Conservation (phyloP, 2,888 invertebrate genomes). For the Lochmaea capreae region DNA sequence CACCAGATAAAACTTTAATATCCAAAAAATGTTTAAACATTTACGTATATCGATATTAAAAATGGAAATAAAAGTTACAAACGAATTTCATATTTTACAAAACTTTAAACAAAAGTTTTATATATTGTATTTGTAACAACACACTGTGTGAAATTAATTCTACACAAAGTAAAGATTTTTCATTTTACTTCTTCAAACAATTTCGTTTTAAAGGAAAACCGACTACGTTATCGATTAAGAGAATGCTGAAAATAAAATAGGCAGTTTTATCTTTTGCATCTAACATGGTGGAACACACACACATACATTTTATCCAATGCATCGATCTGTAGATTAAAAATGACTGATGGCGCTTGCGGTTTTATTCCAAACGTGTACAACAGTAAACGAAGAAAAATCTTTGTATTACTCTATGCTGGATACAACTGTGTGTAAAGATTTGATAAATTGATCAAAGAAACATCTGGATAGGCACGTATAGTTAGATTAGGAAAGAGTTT, state of each 20-base stretch:
- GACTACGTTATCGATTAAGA: background rate
- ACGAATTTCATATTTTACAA: too few species aligned
- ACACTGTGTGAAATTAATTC: background rate
- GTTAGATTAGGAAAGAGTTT: too few species aligned
- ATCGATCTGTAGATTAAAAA: conserved; percentile 25
- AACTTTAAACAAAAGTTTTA: background rate
- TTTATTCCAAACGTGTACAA: conserved; percentile 18
- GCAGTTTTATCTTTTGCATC: background rate
- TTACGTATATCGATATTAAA: too few species aligned
- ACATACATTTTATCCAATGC: conserved; percentile 18
- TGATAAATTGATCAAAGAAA: background rate
- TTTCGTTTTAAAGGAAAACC: background rate
- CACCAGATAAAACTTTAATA: too few species aligned
- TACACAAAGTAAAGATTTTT: too few species aligned
- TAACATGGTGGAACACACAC: conserved; percentile 10
- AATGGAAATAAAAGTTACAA: too few species aligned
- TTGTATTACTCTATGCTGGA: background rate
- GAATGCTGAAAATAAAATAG: conserved; percentile 2
- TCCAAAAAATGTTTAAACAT: too few species aligned
- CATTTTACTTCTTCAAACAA: background rate
- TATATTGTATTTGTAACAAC: background rate
- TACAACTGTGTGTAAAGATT: background rate
- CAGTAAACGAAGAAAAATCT: conserved; percentile 16
- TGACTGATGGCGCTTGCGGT: conserved; percentile 18
- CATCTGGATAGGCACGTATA: background rate